phyloP scores from a whole-genome alignment of 2,888 invertebrate genomes.

The Crematogaster levior region DNA sequence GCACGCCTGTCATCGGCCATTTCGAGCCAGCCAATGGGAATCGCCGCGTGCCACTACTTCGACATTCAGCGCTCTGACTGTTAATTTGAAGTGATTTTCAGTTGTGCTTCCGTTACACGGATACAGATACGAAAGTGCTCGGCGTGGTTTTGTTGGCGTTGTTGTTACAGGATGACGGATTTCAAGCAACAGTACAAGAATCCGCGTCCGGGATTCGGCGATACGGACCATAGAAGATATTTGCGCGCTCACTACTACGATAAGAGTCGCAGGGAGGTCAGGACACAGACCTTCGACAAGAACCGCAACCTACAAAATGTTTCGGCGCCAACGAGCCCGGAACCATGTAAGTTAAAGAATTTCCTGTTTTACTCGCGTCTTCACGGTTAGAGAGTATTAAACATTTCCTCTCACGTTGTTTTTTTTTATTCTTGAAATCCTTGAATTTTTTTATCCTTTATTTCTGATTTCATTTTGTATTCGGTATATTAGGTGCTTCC shows the following conservation, averaged over 20 bases:
- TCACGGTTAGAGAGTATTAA: too few species aligned
- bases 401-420: too few species aligned
- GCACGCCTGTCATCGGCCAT: background rate
- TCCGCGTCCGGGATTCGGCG: constrained; percentile 39
- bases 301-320: constrained; percentile 50
- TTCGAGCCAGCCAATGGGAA: constrained; percentile 13
- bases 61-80: background rate
- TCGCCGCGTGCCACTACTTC: background rate
- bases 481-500: too few species aligned
- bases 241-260: constrained; percentile 55
- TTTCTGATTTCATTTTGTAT: too few species aligned
- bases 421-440: too few species aligned
- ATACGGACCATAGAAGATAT: constrained; percentile 37
- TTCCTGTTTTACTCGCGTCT: background rate
- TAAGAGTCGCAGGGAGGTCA: constrained; percentile 50
- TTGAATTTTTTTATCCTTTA: too few species aligned
- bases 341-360: background rate
- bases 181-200: constrained; percentile 61
- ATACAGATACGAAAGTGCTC: background rate
- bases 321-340: background rate
- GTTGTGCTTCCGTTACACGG: constrained; percentile 26
- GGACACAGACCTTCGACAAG: constrained; percentile 53
- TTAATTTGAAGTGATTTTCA: constrained; percentile 44
- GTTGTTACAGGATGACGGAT: constrained; percentile 34
- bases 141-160: background rate